A percentile compares a stretch with the other conserved stretches of the same genome.
Evolutionary conservation across 2,113 vertebrate genomes (phyloP).

Genomic region (Leuciscus idus): DNA sequence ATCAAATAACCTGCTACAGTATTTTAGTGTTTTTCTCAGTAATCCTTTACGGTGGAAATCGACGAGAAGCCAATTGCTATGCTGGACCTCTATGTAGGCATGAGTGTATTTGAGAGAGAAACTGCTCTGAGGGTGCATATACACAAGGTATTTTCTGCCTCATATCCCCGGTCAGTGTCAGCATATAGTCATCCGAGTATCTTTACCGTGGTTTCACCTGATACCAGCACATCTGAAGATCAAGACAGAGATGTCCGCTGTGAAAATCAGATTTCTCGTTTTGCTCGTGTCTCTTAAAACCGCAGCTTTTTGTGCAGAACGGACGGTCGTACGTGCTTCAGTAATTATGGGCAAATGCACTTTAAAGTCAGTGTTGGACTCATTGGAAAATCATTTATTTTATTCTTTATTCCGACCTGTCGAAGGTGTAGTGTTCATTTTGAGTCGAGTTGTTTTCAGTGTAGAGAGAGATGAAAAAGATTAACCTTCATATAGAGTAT

Average conservation of each 20-base stretch:
- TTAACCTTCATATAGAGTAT: constrained; percentile 17
- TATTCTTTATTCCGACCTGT: background rate
- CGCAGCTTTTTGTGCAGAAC: too few relatives aligned
- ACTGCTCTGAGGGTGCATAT: background rate
- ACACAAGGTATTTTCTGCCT: constrained; percentile 1
- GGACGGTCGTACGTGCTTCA: background rate
- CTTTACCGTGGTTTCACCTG: background rate
- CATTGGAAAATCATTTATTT: background rate
- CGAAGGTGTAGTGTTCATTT: constrained; percentile 34
- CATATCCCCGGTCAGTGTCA: background rate
- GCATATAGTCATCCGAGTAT: background rate
- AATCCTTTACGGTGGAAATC: background rate
- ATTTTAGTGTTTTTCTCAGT: background rate
- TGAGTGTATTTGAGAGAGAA: constrained; percentile 4
- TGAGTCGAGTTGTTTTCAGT: constrained; percentile 20
- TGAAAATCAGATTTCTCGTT: background rate
- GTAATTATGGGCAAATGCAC: background rate
- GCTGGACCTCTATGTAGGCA: background rate
- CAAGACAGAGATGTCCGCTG: background rate
- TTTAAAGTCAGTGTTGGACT: background rate
- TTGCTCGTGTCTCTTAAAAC: background rate
- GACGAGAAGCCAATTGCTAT: background rate
- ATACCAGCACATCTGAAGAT: background rate
- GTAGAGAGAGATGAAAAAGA: constrained; percentile 27
- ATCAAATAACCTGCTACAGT: background rate